Conservation (phyloP, 2,113 vertebrate species). For the Genyomyrus donnyi region DNA sequence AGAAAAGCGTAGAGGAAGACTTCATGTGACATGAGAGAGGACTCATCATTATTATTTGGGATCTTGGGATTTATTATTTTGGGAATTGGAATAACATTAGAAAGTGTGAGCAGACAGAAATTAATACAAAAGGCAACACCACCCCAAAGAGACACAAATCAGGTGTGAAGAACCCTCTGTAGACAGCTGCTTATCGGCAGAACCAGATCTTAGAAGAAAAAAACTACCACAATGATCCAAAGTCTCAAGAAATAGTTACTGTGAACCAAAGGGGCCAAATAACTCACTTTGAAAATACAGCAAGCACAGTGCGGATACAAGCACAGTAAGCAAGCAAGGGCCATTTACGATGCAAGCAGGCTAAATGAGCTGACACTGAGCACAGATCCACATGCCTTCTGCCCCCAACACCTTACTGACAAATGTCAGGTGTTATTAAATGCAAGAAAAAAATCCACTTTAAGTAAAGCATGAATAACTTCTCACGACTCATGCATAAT, state of each 20-base stretch:
- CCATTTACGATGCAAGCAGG: neutral
- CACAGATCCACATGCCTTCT: conserved; percentile 27
- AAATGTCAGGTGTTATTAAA: conserved; percentile 61
- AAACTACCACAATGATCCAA: neutral
- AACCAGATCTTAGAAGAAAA: neutral
- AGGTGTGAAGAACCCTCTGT: neutral
- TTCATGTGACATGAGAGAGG: neutral
- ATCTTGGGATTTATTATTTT: neutral
- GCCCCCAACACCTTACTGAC: conserved; percentile 19
- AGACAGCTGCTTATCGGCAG: neutral
- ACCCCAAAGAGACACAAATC: neutral
- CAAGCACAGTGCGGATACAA: conserved; percentile 26
- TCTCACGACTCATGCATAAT: conserved; percentile 48
- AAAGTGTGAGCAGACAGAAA: neutral
- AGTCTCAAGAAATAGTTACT: neutral
- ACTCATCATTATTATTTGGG: neutral
- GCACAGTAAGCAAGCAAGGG: conserved; percentile 30
- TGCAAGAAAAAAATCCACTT: conserved; percentile 36
- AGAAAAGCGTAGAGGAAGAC: neutral
- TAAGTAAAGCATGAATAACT: conserved; percentile 37
- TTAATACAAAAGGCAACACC: neutral
- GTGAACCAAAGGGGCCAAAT: neutral
- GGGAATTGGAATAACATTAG: neutral
- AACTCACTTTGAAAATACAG: neutral
- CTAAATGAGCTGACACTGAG: neutral